phyloP scores from a whole-genome alignment of 1,140 invertebrate genomes.

The Psilanteris sp. region DNA sequence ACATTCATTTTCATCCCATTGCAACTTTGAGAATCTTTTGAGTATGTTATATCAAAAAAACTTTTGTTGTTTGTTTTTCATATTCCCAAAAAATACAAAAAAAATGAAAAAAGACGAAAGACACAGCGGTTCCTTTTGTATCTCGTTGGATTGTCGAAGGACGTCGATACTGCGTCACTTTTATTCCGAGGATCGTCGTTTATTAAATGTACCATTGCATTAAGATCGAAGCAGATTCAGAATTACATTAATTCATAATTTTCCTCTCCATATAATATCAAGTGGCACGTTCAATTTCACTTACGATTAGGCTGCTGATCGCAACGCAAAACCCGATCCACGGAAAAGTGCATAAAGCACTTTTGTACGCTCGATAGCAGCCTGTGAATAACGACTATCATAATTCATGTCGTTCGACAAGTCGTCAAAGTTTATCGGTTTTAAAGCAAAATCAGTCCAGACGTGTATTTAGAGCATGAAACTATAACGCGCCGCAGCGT shows the following conservation, averaged over 20 bases:
- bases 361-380: slow-evolving; percentile 59
- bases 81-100: too few relatives aligned
- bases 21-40: too few relatives aligned
- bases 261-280: slow-evolving; percentile 1
- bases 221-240: background rate
- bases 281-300: slow-evolving; percentile 39
- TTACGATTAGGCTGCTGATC: slow-evolving; percentile 44
- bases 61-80: too few relatives aligned
- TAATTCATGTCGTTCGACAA: slow-evolving; percentile 63
- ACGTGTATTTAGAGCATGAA: slow-evolving; percentile 56
- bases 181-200: too few relatives aligned
- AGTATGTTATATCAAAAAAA: too few relatives aligned
- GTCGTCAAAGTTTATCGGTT: slow-evolving; percentile 61
- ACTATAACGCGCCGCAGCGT: slow-evolving; percentile 43
- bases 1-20: too few relatives aligned
- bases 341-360: slow-evolving; percentile 57
- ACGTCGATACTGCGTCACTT: too few relatives aligned
- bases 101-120: too few relatives aligned
- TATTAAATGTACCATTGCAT: too few relatives aligned
- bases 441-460: slow-evolving; percentile 54
- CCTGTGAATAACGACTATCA: slow-evolving; percentile 61
- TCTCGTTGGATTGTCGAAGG: too few relatives aligned
- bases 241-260: slow-evolving; percentile 31
- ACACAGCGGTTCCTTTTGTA: too few relatives aligned
- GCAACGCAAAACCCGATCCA: slow-evolving; percentile 51